Conservation (phyloP, 2,888 invertebrate species). For the Nipponacmea schrenckii region DNA sequence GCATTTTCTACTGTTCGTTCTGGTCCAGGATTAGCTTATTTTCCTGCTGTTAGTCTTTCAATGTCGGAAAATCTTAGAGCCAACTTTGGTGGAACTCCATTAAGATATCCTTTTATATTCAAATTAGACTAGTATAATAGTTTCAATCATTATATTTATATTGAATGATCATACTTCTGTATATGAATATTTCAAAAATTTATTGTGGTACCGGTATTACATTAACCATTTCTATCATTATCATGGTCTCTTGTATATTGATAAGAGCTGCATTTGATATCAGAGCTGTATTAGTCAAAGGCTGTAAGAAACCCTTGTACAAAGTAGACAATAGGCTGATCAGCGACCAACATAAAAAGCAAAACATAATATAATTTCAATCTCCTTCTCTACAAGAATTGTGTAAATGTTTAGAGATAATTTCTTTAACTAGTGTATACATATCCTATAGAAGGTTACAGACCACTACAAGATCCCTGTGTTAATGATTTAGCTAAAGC, state of each 20-base stretch:
- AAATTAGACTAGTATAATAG: not conserved
- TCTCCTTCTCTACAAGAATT: too few relatives aligned
- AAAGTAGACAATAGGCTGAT: too few relatives aligned
- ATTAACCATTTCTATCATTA: not conserved
- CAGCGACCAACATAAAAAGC: too few relatives aligned
- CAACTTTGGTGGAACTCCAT: constrained; percentile 80
- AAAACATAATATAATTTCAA: too few relatives aligned
- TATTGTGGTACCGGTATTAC: too few relatives aligned
- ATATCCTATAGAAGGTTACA: constrained; percentile 75
- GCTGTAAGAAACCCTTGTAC: too few relatives aligned
- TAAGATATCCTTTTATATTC: constrained; percentile 52
- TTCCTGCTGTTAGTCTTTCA: constrained; percentile 83
- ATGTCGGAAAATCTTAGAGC: constrained; percentile 81
- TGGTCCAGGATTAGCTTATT: constrained; percentile 81
- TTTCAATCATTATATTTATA: not conserved
- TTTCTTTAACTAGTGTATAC: constrained; percentile 47
- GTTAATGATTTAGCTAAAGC: constrained; percentile 65
- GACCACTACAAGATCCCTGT: constrained; percentile 74
- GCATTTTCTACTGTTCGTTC: constrained; percentile 79
- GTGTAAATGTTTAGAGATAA: too few relatives aligned
- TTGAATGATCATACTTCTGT: too few relatives aligned
- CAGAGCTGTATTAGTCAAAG: too few relatives aligned
- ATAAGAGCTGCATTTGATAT: too few relatives aligned
- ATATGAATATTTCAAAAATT: too few relatives aligned
- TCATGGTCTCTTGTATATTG: too few relatives aligned